A percentile compares a stretch with the other conserved stretches of the same genome.
Conservation (phyloP, 2,888 invertebrate genomes). For the Homarus gammarus region DNA sequence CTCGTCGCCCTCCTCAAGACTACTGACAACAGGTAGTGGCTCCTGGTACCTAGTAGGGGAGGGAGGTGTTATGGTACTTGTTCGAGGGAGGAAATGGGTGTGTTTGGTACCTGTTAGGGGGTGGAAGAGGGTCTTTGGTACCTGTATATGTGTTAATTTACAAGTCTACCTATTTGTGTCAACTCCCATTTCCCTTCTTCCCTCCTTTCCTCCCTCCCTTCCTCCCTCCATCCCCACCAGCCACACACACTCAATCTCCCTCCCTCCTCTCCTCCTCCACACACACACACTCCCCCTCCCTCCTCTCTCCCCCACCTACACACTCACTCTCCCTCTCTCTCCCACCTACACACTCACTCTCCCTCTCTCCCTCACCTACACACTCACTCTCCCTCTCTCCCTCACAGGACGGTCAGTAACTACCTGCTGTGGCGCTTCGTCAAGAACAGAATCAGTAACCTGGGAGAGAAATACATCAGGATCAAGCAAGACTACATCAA, state of each 20-base stretch:
- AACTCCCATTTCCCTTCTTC: background rate
- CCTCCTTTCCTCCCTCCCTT: background rate
- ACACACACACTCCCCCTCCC: background rate
- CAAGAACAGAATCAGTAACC: constrained; percentile 73
- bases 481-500: constrained; percentile 70
- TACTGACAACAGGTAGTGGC: constrained; percentile 50
- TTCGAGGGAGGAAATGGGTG: too few relatives aligned
- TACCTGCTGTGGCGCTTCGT: constrained; percentile 74
- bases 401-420: constrained; percentile 68
- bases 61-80: too few relatives aligned
- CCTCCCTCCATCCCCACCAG: too few relatives aligned
- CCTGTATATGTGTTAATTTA: background rate
- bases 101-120: too few relatives aligned
- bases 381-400: too few relatives aligned
- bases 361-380: too few relatives aligned
- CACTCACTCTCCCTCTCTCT: background rate
- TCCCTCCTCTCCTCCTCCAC: background rate
- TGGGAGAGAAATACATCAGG: constrained; percentile 51
- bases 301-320: background rate
- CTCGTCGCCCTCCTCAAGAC: constrained; percentile 53
- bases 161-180: background rate
- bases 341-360: background rate
- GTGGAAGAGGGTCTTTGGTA: too few relatives aligned
- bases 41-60: too few relatives aligned
- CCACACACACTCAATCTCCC: background rate